Evolutionary conservation across 2,113 vertebrate genomes (phyloP).

Genomic region (Sinosuthora webbiana): DNA sequence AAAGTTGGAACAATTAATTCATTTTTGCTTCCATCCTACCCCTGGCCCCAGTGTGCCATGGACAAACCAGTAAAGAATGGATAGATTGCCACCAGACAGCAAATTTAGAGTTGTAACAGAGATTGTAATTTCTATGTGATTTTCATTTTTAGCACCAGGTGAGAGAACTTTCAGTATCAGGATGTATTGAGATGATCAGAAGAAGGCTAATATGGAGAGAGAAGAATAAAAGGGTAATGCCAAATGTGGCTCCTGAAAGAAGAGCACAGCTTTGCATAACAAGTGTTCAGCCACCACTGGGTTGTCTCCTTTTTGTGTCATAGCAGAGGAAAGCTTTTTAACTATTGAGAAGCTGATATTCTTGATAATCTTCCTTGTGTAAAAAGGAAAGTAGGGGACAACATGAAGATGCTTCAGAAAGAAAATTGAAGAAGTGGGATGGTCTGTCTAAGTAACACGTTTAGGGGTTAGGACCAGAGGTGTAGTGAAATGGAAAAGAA

Average conservation of each 20-base stretch:
- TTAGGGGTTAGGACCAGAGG: not conserved
- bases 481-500: not conserved
- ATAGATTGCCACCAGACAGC: not conserved
- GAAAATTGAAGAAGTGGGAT: not conserved
- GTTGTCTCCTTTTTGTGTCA: not conserved
- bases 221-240: not conserved
- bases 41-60: accelerated
- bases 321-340: not conserved
- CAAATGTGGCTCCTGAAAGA: not conserved
- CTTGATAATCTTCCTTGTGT: not conserved
- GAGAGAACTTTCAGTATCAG: not conserved
- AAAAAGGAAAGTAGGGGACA: not conserved
- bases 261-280: not conserved
- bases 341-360: not conserved
- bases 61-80: not conserved
- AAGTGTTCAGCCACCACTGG: not conserved
- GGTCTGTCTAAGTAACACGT: not conserved
- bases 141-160: not conserved
- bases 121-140: not conserved
- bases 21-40: not conserved
- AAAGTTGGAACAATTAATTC: not conserved
- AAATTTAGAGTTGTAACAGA: not conserved
- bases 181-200: not conserved
- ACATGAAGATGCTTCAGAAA: not conserved
- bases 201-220: not conserved